A percentile compares a stretch with the other conserved stretches of the same genome.
Conservation (phyloP, 92 coral and sea anemone genomes). For the Porites evermanni region DNA sequence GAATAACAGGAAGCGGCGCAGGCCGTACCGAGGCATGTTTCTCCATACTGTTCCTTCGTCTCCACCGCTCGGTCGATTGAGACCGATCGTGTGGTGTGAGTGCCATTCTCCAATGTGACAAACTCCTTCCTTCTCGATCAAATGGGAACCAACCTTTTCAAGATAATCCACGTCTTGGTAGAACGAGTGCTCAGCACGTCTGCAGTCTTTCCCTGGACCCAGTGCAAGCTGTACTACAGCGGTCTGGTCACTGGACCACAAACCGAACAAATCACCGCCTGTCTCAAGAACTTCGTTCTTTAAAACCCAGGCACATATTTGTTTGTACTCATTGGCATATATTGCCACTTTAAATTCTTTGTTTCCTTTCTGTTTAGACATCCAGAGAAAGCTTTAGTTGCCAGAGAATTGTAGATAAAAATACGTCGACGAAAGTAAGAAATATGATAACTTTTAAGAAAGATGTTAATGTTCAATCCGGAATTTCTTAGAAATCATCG, state of each 20-base stretch:
- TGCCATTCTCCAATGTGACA: conserved; percentile 98
- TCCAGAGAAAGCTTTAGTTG: background rate
- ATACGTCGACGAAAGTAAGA: background rate
- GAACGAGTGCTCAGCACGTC: conserved; percentile 73
- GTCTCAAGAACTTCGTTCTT: conserved; percentile 71
- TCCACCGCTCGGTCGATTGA: conserved; percentile 85
- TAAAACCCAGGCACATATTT: conserved; percentile 65
- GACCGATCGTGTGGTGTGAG: conserved; percentile 82
- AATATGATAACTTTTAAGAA: background rate
- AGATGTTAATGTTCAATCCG: background rate
- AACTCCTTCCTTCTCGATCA: conserved; percentile 76
- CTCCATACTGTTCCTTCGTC: conserved; percentile 91
- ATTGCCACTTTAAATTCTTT: conserved; percentile 36
- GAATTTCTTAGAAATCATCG: background rate
- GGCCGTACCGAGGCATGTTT: conserved; percentile 77
- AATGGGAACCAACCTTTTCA: conserved; percentile 63
- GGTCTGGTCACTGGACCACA: conserved; percentile 75
- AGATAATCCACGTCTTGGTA: conserved; percentile 85
- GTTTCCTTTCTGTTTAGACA: background rate
- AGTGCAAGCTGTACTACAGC: conserved; percentile 87
- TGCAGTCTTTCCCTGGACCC: conserved; percentile 84
- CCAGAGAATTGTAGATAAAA: background rate
- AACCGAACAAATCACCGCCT: conserved; percentile 93
- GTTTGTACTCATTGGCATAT: conserved; percentile 42
- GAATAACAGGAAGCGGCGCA: conserved; percentile 75